These are phyloP conservation scores for Microtus oregoni DNA, from an alignment of 2,113 vertebrate species.

Conservation along the genomic window DNA sequence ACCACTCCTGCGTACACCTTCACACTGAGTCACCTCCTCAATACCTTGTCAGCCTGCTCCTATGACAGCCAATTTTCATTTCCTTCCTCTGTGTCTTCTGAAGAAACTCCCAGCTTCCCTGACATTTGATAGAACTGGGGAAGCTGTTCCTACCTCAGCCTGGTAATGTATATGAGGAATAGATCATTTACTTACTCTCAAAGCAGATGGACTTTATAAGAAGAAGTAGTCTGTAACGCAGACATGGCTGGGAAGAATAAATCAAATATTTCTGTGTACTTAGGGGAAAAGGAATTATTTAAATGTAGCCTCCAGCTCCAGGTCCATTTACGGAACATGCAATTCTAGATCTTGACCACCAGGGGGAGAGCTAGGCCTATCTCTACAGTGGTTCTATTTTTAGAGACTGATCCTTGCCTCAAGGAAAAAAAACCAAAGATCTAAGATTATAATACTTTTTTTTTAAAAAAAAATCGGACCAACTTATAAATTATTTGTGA, in stretches of 20 bases:
- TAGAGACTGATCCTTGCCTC: constrained; percentile 58
- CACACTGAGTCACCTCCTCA: not conserved
- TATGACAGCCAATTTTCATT: constrained; percentile 32
- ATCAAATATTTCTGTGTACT: constrained; percentile 77
- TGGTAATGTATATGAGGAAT: constrained; percentile 55
- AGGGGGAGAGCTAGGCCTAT: constrained; percentile 71
- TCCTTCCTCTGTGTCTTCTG: not conserved
- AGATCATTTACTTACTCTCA: constrained; percentile 67
- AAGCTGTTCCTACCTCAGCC: constrained; percentile 4
- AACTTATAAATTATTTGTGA: constrained; percentile 74
- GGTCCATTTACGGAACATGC: not conserved
- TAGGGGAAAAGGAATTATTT: constrained; percentile 75
- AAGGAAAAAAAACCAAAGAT: constrained; percentile 70
- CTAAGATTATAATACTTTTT: constrained; percentile 66
- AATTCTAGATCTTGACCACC: not conserved
- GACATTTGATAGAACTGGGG: constrained; percentile 15
- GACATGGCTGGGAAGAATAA: constrained; percentile 75
- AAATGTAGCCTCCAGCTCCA: not conserved
- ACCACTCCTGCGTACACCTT: fast-evolving
- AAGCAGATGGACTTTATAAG: constrained; percentile 74
- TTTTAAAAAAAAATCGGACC: not conserved
- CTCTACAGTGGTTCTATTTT: constrained; percentile 2
- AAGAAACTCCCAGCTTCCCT: constrained; percentile 28
- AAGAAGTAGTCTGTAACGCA: constrained; percentile 61
- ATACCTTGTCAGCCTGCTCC: not conserved